phyloP scores from a whole-genome alignment of 2,888 invertebrate species.

The Callinectes sapidus region DNA sequence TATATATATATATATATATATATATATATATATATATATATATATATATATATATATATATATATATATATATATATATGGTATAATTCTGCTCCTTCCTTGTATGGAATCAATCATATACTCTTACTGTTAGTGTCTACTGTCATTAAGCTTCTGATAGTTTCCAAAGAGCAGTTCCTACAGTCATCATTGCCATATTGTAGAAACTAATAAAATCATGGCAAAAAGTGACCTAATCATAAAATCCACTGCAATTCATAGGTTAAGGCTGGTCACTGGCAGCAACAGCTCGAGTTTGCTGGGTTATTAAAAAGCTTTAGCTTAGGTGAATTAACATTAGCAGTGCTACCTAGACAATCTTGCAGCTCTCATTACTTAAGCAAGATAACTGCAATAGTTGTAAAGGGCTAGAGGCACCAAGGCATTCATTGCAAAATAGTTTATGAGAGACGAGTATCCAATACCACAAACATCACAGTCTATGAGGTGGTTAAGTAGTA shows the following conservation, averaged over 20 bases:
- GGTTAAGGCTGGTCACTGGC: conserved; percentile 39
- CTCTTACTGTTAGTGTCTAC: conserved; percentile 19
- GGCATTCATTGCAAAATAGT: conserved; percentile 61
- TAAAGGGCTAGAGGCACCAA: conserved; percentile 60
- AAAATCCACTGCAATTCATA: conserved; percentile 5
- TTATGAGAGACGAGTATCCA: conserved; percentile 48
- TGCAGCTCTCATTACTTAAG: conserved; percentile 47
- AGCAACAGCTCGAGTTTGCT: conserved; percentile 40
- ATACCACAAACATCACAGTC: conserved; percentile 61
- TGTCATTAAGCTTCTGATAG: not conserved
- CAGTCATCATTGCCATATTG: not conserved
- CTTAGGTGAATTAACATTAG: conserved; percentile 36
- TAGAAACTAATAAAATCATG: conserved; percentile 24
- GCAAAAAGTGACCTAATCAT: conserved; percentile 13
- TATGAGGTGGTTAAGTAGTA: conserved; percentile 62
- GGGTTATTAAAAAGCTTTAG: conserved; percentile 41
- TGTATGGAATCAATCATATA: conserved; percentile 5
- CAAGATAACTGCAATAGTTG: conserved; percentile 49
- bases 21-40: conserved; percentile 37
- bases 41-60: conserved; percentile 31
- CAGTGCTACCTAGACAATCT: conserved; percentile 40
- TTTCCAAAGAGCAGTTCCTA: conserved; percentile 6
- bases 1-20: conserved; percentile 28
- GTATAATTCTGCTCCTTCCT: conserved; percentile 16
- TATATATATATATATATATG: conserved; percentile 35